phyloP scores from a whole-genome alignment of 2,797 vertebrate species.

The Sardinella longiceps region DNA sequence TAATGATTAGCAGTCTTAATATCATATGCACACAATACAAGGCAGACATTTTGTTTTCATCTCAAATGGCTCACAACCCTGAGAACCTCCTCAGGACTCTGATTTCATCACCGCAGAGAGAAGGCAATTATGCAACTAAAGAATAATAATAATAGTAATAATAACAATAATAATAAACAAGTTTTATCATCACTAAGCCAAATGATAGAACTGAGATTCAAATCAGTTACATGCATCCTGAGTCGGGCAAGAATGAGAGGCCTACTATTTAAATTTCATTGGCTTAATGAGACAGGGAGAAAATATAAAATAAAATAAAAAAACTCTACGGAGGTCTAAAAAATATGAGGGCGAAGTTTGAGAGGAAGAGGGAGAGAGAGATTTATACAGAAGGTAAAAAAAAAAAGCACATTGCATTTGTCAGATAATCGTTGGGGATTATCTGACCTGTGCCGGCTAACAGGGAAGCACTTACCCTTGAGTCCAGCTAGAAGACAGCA shows the following conservation, averaged over 20 bases:
- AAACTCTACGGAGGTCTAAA: conserved; percentile 88
- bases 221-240: conserved; percentile 94
- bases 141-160: conserved; percentile 69
- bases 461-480: conserved; percentile 99
- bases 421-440: conserved; percentile 99
- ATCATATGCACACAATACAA: conserved; percentile 15
- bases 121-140: conserved; percentile 99
- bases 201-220: conserved; percentile 72
- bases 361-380: conserved; percentile 71
- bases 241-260: conserved; percentile 88
- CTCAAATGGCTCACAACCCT: conserved; percentile 28
- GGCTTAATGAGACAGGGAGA: conserved; percentile 86
- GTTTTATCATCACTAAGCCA: conserved; percentile 66
- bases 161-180: conserved; percentile 69
- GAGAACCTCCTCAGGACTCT: conserved; percentile 27
- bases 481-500: conserved; percentile 99
- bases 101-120: conserved; percentile 88
- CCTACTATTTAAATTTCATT: conserved; percentile 67
- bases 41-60: conserved; percentile 28
- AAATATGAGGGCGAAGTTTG: conserved; percentile 95
- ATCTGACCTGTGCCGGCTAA: conserved; percentile 99
- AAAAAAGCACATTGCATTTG: conserved; percentile 97
- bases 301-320: conserved; percentile 62
- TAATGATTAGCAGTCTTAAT: background rate
- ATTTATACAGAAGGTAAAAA: conserved; percentile 63